phyloP scores from a whole-genome alignment of 2,113 vertebrate species.

The Reinhardtius hippoglossoides region DNA sequence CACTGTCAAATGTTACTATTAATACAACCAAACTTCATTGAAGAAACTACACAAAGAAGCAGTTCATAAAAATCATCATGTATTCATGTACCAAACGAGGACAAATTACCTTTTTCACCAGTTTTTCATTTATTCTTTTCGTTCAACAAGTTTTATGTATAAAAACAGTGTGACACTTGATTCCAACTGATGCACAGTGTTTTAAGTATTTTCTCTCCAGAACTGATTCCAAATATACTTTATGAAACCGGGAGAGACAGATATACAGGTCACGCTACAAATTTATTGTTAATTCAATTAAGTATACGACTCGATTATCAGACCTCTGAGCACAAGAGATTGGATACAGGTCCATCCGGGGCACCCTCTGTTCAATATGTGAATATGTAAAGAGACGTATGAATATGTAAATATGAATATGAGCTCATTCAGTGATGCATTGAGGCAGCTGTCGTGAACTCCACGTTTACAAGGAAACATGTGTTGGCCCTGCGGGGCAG shows the following conservation, averaged over 20 bases:
- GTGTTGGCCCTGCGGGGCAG: constrained; percentile 73
- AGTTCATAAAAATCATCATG: neutral
- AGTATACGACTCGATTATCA: constrained; percentile 30
- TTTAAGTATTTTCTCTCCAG: too few relatives aligned
- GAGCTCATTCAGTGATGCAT: constrained; percentile 63
- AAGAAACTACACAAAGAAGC: neutral
- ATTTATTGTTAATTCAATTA: constrained; percentile 11
- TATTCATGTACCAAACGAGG: neutral
- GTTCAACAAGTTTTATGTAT: constrained; percentile 4
- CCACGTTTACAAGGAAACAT: constrained; percentile 74
- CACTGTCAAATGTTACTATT: neutral
- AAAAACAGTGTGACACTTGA: too few relatives aligned
- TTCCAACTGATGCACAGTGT: too few relatives aligned
- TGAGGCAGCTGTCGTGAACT: constrained; percentile 68
- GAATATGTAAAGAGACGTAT: constrained; percentile 70
- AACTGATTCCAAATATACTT: too few relatives aligned
- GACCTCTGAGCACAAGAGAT: constrained; percentile 8
- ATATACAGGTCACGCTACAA: too few relatives aligned
- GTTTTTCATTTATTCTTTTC: neutral
- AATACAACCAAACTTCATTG: neutral
- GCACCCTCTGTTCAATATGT: constrained; percentile 56
- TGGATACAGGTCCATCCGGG: constrained; percentile 40
- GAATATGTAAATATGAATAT: constrained; percentile 79
- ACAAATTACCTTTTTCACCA: constrained; percentile 7
- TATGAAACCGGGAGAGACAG: too few relatives aligned